Conservation (phyloP, 2,888 invertebrate genomes). For the Bursaphelenchus okinawaensis region DNA sequence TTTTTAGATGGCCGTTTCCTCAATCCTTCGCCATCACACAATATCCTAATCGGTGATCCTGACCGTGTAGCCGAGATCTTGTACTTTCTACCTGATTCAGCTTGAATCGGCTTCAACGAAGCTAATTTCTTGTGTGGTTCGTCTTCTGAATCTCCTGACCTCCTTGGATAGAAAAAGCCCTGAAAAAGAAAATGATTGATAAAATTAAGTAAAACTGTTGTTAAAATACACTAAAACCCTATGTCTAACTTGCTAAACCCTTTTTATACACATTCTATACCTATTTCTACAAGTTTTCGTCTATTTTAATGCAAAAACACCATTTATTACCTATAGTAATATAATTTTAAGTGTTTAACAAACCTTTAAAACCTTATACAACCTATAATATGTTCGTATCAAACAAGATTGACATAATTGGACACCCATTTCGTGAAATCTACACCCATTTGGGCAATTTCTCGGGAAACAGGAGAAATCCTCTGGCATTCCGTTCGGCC, state of each 20-base stretch:
- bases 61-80: conserved; percentile 6
- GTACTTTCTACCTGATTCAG: background rate
- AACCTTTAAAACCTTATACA: background rate
- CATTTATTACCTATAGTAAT: too few relatives aligned
- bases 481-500: background rate
- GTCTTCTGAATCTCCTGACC: background rate
- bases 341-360: too few relatives aligned
- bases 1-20: background rate
- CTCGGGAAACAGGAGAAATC: background rate
- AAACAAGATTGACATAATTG: background rate
- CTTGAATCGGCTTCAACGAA: background rate
- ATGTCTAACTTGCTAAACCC: too few relatives aligned
- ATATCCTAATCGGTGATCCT: conserved; percentile 12
- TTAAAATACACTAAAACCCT: too few relatives aligned
- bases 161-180: background rate
- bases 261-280: too few relatives aligned
- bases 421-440: background rate
- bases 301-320: too few relatives aligned
- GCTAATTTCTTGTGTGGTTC: background rate
- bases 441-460: background rate
- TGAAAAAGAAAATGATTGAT: background rate
- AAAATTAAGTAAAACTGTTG: too few relatives aligned
- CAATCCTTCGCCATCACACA: background rate
- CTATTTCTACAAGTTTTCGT: too few relatives aligned
- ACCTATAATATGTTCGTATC: background rate